phyloP scores from a whole-genome alignment of 2,113 vertebrate genomes.

The Glaucomys volans region DNA sequence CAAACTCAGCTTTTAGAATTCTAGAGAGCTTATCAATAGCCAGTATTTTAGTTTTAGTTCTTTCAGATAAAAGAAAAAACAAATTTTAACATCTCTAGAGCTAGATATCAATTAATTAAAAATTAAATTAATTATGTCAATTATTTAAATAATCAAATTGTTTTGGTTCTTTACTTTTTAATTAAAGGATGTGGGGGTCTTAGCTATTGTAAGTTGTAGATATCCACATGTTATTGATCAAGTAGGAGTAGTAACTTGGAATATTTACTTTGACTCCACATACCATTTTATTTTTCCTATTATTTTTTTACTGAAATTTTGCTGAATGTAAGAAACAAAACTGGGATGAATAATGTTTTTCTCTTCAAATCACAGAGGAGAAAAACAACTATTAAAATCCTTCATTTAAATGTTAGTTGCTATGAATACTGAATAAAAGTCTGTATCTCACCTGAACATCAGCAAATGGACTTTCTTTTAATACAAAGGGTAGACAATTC shows the following conservation, averaged over 20 bases:
- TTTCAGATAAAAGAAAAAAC: conserved; percentile 67
- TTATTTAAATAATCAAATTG: conserved; percentile 29
- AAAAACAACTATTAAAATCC: neutral
- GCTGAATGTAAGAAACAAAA: neutral
- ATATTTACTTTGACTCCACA: conserved; percentile 52
- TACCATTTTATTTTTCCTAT: neutral
- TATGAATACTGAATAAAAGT: neutral
- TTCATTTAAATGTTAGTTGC: neutral
- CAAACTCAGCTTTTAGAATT: conserved; percentile 66
- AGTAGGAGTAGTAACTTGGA: neutral
- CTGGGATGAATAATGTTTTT: neutral
- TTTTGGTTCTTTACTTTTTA: conserved; percentile 40
- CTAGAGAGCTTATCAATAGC: conserved; percentile 38
- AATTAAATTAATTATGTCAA: conserved; percentile 57
- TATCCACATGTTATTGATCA: neutral
- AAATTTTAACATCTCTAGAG: conserved; percentile 12
- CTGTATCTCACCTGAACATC: neutral
- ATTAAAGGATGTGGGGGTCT: neutral
- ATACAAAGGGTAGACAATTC: neutral
- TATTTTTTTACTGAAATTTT: conserved; percentile 6
- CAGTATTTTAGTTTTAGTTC: conserved; percentile 52
- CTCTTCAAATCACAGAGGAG: neutral
- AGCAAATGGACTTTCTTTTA: neutral
- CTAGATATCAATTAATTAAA: neutral
- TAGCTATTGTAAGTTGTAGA: conserved; percentile 52